phyloP scores from a whole-genome alignment of 1,140 invertebrate species.

The Drosophila seguyi region DNA sequence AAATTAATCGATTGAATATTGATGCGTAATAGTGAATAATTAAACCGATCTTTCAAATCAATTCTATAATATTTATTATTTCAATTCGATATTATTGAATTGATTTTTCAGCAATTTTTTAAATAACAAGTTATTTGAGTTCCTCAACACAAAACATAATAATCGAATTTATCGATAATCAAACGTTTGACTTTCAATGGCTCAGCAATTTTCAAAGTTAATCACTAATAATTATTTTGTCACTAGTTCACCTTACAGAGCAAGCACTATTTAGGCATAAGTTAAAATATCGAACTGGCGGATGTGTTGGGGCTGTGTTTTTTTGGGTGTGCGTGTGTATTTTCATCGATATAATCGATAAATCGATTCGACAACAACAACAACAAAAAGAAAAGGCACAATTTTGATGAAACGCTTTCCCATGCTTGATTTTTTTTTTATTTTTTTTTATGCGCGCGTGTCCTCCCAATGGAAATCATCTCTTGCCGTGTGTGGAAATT shows the following conservation, averaged over 20 bases:
- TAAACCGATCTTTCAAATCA: too few relatives aligned
- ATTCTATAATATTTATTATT: too few relatives aligned
- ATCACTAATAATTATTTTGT: neutral
- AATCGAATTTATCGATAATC: too few relatives aligned
- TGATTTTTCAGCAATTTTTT: too few relatives aligned
- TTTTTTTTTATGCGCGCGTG: constrained; percentile 26
- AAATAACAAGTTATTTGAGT: neutral
- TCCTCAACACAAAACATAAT: too few relatives aligned
- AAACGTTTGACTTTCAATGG: too few relatives aligned
- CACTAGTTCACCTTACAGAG: neutral
- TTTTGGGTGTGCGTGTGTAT: constrained; percentile 38
- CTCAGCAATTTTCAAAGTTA: too few relatives aligned
- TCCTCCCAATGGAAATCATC: constrained; percentile 28
- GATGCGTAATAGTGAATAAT: too few relatives aligned
- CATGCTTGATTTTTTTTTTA: constrained; percentile 42
- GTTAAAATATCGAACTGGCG: neutral
- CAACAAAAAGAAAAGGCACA: constrained; percentile 80
- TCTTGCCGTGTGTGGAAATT: constrained; percentile 34
- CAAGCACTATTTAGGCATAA: neutral
- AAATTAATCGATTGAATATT: too few relatives aligned
- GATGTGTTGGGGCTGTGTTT: neutral
- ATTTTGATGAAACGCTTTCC: constrained; percentile 82
- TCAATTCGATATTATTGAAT: too few relatives aligned
- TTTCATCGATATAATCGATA: constrained; percentile 46
- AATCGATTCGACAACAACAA: constrained; percentile 68